Percentiles rank a stretch among this genome's conserved stretches.
Evolutionary conservation across 2,113 vertebrate species (phyloP).

Genomic region (Zosterops borbonicus): DNA sequence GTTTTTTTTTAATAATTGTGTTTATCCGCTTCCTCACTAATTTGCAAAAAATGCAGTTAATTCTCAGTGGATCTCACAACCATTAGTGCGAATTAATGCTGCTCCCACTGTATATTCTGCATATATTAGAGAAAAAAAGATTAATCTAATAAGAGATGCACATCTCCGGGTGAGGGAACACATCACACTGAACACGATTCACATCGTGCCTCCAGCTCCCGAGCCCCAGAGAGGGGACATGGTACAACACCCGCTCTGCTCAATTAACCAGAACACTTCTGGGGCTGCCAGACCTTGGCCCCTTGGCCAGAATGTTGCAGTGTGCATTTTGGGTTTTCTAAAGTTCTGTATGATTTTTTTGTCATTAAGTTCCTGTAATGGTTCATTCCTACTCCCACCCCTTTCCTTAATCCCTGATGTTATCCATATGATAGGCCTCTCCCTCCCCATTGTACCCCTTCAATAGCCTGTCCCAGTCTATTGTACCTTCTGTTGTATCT

Average conservation of each 20-base stretch:
- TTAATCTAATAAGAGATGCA: slow-evolving; percentile 57
- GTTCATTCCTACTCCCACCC: too few relatives aligned
- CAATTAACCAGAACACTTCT: neutral
- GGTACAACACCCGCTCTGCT: neutral
- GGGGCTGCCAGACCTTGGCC: neutral
- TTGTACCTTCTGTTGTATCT: too few relatives aligned
- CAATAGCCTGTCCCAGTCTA: too few relatives aligned
- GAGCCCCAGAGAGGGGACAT: neutral
- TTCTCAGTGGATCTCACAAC: slow-evolving; percentile 59
- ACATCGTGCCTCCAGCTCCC: slow-evolving; percentile 1
- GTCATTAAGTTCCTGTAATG: too few relatives aligned
- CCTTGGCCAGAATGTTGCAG: neutral
- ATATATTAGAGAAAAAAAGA: slow-evolving; percentile 54
- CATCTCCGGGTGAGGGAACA: slow-evolving; percentile 49
- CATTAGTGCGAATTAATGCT: slow-evolving; percentile 65
- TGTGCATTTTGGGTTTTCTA: too few relatives aligned
- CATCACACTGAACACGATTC: neutral
- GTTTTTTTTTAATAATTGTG: slow-evolving; percentile 38
- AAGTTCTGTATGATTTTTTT: too few relatives aligned
- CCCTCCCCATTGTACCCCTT: too few relatives aligned
- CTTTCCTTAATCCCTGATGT: too few relatives aligned
- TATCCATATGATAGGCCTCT: too few relatives aligned
- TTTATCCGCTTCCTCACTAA: slow-evolving; percentile 68
- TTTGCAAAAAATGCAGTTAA: slow-evolving; percentile 63
- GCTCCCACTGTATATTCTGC: slow-evolving; percentile 59